Evolutionary conservation across 1,140 invertebrate genomes (phyloP).

Genomic region (Atta cephalotes): DNA sequence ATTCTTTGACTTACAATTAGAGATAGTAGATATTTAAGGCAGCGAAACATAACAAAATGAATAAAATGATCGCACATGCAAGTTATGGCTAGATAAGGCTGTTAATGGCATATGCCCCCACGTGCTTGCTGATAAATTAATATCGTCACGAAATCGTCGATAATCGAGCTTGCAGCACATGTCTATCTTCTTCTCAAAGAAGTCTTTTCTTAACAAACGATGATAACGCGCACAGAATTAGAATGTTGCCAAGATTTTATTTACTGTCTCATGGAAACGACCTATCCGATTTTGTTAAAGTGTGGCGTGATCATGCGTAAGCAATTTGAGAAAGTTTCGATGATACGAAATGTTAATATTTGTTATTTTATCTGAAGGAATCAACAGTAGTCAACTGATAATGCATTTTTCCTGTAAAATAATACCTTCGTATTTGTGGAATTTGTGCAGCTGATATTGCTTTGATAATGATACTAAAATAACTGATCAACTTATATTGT

Average conservation of each 20-base stretch:
- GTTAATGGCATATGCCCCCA: conserved; percentile 27
- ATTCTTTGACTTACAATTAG: not conserved
- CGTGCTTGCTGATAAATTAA: conserved; percentile 66
- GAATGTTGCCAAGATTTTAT: conserved; percentile 31
- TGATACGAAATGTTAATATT: conserved; percentile 2
- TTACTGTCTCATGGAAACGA: conserved; percentile 23
- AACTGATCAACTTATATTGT: not conserved
- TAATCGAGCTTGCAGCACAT: not conserved
- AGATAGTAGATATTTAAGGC: conserved; percentile 2
- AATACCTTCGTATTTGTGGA: not conserved
- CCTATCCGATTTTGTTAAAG: not conserved
- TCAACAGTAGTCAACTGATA: conserved; percentile 32
- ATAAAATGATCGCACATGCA: conserved; percentile 9
- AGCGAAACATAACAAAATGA: conserved; percentile 13
- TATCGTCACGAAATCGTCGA: conserved; percentile 70
- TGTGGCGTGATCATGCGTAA: conserved; percentile 29
- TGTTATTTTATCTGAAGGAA: not conserved
- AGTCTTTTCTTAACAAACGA: not conserved
- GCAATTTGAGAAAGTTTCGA: not conserved
- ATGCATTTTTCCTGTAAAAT: not conserved
- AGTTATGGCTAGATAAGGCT: conserved; percentile 21
- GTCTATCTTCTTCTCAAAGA: not conserved
- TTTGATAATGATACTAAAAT: conserved; percentile 17
- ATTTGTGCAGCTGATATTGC: not conserved
- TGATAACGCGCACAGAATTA: not conserved